These are phyloP conservation scores for rat (Rattus norvegicus) DNA, from an alignment of 2,113 vertebrate species.

Conservation along the genomic window DNA sequence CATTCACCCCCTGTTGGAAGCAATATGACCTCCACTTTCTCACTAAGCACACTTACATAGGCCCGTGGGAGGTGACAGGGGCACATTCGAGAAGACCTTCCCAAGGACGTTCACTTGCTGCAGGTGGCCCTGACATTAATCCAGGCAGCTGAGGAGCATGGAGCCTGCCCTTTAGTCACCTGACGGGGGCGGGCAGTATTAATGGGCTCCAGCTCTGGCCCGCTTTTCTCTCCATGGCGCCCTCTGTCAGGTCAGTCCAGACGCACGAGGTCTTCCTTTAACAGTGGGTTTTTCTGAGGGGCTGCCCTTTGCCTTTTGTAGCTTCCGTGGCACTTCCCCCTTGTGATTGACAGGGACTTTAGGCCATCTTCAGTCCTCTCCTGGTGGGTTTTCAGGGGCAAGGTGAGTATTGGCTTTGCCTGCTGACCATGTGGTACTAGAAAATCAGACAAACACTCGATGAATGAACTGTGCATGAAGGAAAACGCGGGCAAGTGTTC, in stretches of 20 bases:
- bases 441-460: not conserved
- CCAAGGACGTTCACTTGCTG: fast-evolving
- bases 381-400: too few species aligned
- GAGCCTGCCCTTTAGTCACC: too few species aligned
- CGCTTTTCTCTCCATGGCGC: not conserved
- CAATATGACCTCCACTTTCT: not conserved
- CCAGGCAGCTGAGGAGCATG: not conserved
- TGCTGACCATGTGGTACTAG: not conserved
- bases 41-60: not conserved
- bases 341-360: not conserved
- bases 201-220: not conserved
- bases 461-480: not conserved
- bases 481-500: not conserved
- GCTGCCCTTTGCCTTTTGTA: not conserved
- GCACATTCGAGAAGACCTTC: not conserved
- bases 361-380: not conserved
- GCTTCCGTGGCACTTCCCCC: not conserved
- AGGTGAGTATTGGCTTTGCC: not conserved
- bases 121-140: not conserved
- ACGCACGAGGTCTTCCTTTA: not conserved
- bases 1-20: not conserved
- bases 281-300: fast-evolving
- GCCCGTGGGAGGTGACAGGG: not conserved
- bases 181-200: not conserved
- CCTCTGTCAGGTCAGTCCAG: not conserved